These are phyloP conservation scores for Sylvilagus floridanus DNA, from an alignment of 2,797 vertebrate species.

Conservation along the genomic window DNA sequence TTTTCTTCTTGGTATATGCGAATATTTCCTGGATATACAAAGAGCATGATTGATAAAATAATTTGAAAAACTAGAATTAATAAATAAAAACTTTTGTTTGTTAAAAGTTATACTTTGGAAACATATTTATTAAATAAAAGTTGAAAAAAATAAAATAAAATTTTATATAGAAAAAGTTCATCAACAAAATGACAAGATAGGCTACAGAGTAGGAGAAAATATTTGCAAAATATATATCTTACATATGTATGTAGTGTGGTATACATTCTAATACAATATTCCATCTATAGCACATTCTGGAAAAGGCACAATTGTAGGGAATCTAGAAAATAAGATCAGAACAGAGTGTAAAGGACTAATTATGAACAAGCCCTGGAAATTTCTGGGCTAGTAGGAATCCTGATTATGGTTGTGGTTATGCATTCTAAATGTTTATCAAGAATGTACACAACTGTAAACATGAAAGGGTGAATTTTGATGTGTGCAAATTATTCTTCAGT, in stretches of 20 bases:
- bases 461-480: slow-evolving; percentile 62
- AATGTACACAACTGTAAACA: neutral
- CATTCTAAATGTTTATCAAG: neutral
- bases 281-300: neutral
- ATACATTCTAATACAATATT: neutral
- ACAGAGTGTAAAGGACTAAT: neutral
- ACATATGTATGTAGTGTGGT: neutral
- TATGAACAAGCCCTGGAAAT: neutral
- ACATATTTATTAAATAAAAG: too few relatives aligned
- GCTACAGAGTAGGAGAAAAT: neutral
- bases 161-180: too few relatives aligned
- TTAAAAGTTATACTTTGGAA: neutral
- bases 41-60: neutral
- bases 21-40: neutral
- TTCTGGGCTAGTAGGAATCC: neutral
- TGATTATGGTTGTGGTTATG: neutral
- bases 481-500: slow-evolving; percentile 29
- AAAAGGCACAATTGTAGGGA: neutral
- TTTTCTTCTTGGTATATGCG: neutral
- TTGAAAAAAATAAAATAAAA: too few relatives aligned
- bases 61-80: neutral
- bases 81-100: neutral
- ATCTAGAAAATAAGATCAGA: neutral
- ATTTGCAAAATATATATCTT: slow-evolving; percentile 3
- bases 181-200: neutral